phyloP scores from a whole-genome alignment of 2,888 invertebrate species.

The Eupithecia subfuscata region DNA sequence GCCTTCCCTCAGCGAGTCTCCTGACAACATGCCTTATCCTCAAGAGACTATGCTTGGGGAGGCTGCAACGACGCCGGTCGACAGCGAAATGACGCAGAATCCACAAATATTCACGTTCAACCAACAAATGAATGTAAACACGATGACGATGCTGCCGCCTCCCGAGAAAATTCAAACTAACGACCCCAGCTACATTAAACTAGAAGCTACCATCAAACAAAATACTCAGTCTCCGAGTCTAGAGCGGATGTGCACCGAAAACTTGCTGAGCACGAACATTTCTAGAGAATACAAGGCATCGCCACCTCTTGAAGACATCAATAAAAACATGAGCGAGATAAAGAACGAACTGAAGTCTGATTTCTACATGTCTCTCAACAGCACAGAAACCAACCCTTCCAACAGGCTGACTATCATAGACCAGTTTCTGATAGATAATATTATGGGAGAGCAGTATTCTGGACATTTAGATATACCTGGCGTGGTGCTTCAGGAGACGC shows the following conservation, averaged over 20 bases:
- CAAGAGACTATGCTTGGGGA: slow-evolving; percentile 67
- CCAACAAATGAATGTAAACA: slow-evolving; percentile 71
- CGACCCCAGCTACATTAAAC: slow-evolving; percentile 78
- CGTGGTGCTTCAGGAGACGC: slow-evolving; percentile 65
- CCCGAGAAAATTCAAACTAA: slow-evolving; percentile 71
- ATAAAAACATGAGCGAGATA: slow-evolving; percentile 76
- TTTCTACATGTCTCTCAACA: slow-evolving; percentile 68
- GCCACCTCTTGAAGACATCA: slow-evolving; percentile 76
- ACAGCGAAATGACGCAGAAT: slow-evolving; percentile 59
- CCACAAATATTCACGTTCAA: slow-evolving; percentile 75
- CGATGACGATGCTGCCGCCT: slow-evolving; percentile 70
- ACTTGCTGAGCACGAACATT: slow-evolving; percentile 67
- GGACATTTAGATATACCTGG: slow-evolving; percentile 70
- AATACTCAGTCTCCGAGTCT: slow-evolving; percentile 78
- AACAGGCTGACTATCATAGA: slow-evolving; percentile 58
- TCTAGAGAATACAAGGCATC: slow-evolving; percentile 76
- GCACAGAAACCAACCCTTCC: slow-evolving; percentile 62
- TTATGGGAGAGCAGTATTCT: slow-evolving; percentile 74
- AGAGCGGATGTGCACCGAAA: slow-evolving; percentile 76
- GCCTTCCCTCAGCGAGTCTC: slow-evolving; percentile 70
- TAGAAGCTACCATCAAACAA: slow-evolving; percentile 77
- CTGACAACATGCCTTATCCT: slow-evolving; percentile 66
- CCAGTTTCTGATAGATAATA: slow-evolving; percentile 74
- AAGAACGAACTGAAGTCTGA: slow-evolving; percentile 80
- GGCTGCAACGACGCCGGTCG: slow-evolving; percentile 67